Evolutionary conservation across 1,140 invertebrate species (phyloP).

Genomic region (Neodiprion virginianus): DNA sequence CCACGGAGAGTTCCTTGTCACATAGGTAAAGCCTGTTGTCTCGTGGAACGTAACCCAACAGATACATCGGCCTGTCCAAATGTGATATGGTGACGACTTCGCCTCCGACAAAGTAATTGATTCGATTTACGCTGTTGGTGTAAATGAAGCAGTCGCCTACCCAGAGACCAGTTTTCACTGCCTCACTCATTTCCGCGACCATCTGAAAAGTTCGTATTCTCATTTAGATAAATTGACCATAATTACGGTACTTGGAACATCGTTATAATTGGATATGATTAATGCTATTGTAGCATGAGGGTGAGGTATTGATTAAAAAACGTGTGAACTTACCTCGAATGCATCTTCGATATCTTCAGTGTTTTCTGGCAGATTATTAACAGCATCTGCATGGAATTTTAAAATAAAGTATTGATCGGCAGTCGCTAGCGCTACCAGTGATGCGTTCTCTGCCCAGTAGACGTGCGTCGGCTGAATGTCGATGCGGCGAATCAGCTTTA

Average conservation of each 20-base stretch:
- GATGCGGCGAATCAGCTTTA: slow-evolving; percentile 91
- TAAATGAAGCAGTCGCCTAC: slow-evolving; percentile 99
- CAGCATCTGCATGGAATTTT: slow-evolving; percentile 82
- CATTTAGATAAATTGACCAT: slow-evolving; percentile 4
- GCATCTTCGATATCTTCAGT: slow-evolving; percentile 97
- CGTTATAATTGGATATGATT: no score
- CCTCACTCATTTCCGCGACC: slow-evolving; percentile 87
- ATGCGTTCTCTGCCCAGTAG: slow-evolving; percentile 97
- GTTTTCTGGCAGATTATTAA: slow-evolving; percentile 77
- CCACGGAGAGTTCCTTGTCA: slow-evolving; percentile 97
- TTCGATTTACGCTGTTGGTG: slow-evolving; percentile 95
- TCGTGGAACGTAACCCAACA: slow-evolving; percentile 96
- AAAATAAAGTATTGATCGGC: slow-evolving; percentile 97
- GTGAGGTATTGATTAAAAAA: not conserved
- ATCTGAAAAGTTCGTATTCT: slow-evolving; percentile 65
- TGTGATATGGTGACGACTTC: slow-evolving; percentile 99
- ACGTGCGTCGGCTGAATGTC: slow-evolving; percentile 95
- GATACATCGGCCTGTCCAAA: slow-evolving; percentile 90
- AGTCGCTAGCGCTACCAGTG: slow-evolving; percentile 91
- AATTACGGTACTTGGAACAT: no score
- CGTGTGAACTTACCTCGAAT: slow-evolving; percentile 79
- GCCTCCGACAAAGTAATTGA: slow-evolving; percentile 99
- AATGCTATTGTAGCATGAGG: no score
- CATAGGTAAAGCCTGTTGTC: slow-evolving; percentile 96
- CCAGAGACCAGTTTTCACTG: slow-evolving; percentile 97